Base-by-base conservation (phyloP, 53 echinoderm and acorn worm genomes). In the Holothuria leucospilota region DNA sequence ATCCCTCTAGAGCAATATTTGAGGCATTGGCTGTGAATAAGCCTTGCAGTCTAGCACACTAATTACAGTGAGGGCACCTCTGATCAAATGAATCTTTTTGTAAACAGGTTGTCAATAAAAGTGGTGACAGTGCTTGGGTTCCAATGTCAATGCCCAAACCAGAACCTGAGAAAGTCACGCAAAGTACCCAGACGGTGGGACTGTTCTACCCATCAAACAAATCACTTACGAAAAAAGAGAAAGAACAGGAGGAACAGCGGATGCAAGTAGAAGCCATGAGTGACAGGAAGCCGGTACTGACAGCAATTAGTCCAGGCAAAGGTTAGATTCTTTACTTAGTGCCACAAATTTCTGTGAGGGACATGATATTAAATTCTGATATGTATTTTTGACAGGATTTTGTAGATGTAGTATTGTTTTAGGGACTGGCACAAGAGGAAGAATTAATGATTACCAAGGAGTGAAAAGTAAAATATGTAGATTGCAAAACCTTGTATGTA, bases 281-380 rank as follows among this genome's bases (percentile, higher is more conserved):
- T 88, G 98, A 96, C 68, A 93, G 88, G 62, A 95, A 93, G 59
- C 88, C 95, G 24, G 86, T 91, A 60, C 86, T 97, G 27, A 91
- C 98, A 25, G 95, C 98, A 9, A 85, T 97, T 64, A 95, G 95
- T 60, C 95, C 98, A n/a, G 98, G 98, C 28, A 95, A 95, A 95
- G 98, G 98, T 97, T 68, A 71, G 71, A 24, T 11, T 60, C 23
- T 18, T 56, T 30, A 16, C 14, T 27, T 2, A 23, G 25, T 75
- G 40, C n/a, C 24, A 6, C 5, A 13, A 13, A 25, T 41, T 29
- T 68, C 68, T 29, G 23, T 24, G 4, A 29, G 28, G 15, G 34
- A 14, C 20, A 68, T 14, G 8, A 68, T 24, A 25, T 16, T 0
- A 34, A 68, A 16, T 28, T 38, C 68, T 20, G 68, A 14, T 38